Evolutionary conservation across 2,797 vertebrate genomes (phyloP), one percentile per base, ranked within the genome.

Genomic region (Bufotes viridis): DNA sequence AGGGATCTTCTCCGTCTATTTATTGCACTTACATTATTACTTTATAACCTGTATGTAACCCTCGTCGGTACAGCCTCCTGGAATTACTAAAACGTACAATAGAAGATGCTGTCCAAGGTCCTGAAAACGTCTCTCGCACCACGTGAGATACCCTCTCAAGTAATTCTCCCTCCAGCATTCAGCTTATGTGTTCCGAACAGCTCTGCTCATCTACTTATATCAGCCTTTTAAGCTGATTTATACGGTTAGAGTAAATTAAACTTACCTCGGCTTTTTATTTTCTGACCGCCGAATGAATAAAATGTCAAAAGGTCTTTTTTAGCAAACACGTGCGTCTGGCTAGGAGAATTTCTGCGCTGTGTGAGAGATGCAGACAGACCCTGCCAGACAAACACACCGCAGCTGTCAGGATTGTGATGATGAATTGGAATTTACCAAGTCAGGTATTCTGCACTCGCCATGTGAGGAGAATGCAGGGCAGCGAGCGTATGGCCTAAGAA

Each of bases 221-320:
- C 87, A 34, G 42, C 74, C 78, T 20, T 60, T 82, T 79, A 79
- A 70, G 69, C 85, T 85, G 85, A 89, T 85, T 81, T 89, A 81
- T 80, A 58, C 63, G 42, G 65, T 57, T 69, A 7, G n/a, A 82
- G 82, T 89, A 88, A 90, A 88, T 90, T 24, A 87, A 86, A 84
- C 13, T 67, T 51, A 58, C 63, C 76, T 76, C n/a, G 22, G 22
- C 60, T 51, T 51, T 29, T 84, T 75, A 75, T 84, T 84, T 76
- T 87, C 63, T 84, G 69, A 57, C 87, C 7, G 78, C 26, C 42
- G 18, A 82, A 78, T 72, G 34, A 79, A 78, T 84, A 51, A 57
- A 57, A 81, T 26, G 83, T 84, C 80, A 80, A 18, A 15, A 18
- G 24, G 34, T 24, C 78, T 42, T 79, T 55, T 65, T 58, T 75